Percentiles rank a stretch among this genome's conserved stretches.
Conservation (phyloP, 1,140 invertebrate species). For the Helicoverpa zea region DNA sequence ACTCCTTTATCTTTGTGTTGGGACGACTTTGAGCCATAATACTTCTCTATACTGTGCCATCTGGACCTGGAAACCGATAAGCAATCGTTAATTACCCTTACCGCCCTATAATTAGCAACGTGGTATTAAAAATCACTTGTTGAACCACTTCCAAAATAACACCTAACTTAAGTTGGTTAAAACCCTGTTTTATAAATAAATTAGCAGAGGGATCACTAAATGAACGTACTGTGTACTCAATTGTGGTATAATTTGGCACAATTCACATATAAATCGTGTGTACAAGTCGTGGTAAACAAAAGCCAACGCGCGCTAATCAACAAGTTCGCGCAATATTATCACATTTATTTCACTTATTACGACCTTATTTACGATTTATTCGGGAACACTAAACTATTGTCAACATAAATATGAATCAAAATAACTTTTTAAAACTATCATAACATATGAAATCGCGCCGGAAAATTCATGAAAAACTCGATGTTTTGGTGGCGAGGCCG, state of each 20-base stretch:
- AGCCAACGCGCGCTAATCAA: constrained; percentile 66
- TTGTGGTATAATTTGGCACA: constrained; percentile 54
- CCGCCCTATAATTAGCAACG: constrained; percentile 56
- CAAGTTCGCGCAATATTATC: constrained; percentile 75
- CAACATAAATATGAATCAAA: constrained; percentile 59
- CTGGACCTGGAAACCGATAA: constrained; percentile 72
- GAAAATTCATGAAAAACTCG: constrained; percentile 85
- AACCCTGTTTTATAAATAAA: constrained; percentile 41
- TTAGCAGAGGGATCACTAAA: constrained; percentile 9
- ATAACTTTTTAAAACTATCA: constrained; percentile 68
- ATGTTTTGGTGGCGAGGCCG: constrained; percentile 82
- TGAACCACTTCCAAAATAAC: constrained; percentile 36
- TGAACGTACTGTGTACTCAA: constrained; percentile 39
- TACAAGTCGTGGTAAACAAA: constrained; percentile 80
- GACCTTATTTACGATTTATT: constrained; percentile 32
- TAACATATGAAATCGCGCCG: constrained; percentile 79
- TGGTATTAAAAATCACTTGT: constrained; percentile 57
- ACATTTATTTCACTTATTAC: constrained; percentile 61
- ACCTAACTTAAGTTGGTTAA: constrained; percentile 38
- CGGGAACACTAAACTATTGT: constrained; percentile 5
- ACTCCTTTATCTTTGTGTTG: constrained; percentile 59
- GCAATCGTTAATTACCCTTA: constrained; percentile 52
- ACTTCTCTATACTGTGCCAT: constrained; percentile 63
- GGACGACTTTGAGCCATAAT: constrained; percentile 64
- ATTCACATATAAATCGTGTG: constrained; percentile 68